Evolutionary conservation across 2,888 invertebrate species (phyloP).

Genomic region (Calliphora vomitoria): DNA sequence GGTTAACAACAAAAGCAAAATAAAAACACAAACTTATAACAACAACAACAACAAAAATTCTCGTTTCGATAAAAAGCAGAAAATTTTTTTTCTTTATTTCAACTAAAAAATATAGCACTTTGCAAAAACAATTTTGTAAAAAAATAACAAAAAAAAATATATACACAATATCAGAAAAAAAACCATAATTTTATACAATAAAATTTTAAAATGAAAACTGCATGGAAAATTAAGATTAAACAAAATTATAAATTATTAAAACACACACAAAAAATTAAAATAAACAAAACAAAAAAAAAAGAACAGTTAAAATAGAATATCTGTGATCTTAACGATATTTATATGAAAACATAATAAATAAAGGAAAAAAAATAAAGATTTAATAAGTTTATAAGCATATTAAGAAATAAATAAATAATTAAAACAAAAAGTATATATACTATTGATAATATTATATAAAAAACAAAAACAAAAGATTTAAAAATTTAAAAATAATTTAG

Average conservation of each 20-base stretch:
- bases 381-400: slow-evolving; percentile 66
- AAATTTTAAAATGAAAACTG: slow-evolving; percentile 55
- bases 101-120: slow-evolving; percentile 51
- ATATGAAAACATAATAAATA: slow-evolving; percentile 77
- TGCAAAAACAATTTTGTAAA: slow-evolving; percentile 59
- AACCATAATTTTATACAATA: slow-evolving; percentile 63
- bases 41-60: slow-evolving; percentile 54
- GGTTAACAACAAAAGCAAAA: background rate
- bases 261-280: background rate
- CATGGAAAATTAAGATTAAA: slow-evolving; percentile 56
- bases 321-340: slow-evolving; percentile 85
- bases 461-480: slow-evolving; percentile 15
- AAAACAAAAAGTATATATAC: slow-evolving; percentile 61
- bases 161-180: slow-evolving; percentile 60
- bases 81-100: slow-evolving; percentile 52
- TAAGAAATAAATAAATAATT: slow-evolving; percentile 53
- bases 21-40: slow-evolving; percentile 18
- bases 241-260: slow-evolving; percentile 38
- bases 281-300: slow-evolving; percentile 63
- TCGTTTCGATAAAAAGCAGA: slow-evolving; percentile 66
- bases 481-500: slow-evolving; percentile 35
- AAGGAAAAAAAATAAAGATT: slow-evolving; percentile 50
- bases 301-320: slow-evolving; percentile 83
- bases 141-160: slow-evolving; percentile 27
- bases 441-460: slow-evolving; percentile 54